Base-by-base conservation (phyloP, 2,888 invertebrate genomes). In the Mimumesa dahlbomi region DNA sequence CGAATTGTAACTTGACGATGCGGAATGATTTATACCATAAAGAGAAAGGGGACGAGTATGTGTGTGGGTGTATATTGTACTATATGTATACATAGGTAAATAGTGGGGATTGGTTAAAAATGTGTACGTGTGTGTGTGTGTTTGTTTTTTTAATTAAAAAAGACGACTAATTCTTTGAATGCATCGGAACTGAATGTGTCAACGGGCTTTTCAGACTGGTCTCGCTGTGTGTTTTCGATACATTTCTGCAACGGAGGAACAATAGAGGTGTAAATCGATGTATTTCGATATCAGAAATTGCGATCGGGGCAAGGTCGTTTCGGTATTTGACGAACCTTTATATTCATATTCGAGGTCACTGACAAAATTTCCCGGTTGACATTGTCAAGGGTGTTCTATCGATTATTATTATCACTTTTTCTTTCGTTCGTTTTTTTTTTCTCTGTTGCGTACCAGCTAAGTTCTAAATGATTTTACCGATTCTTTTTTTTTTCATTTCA, bases 201-300 rank as follows among this genome's bases (percentile, higher is more conserved):
- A 29, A 34, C 34, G 16, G 40, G 45, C 25, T 31, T 36, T 59
- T 65, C 65, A n/a, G 56, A 53, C 48, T 40, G 36, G 43, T 29
- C 9, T 40, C 65, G 34, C 22, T 58, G 50, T 58, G 9, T 16
- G 40, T 66, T 69, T 52, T 66, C 53, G 68, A 66, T 69, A 65
- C 59, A 59, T 65, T 59, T 58, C 59, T 42, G 36, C n/a, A n/a
- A n/a, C n/a, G 29, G 42, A 34, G 19, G 53, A 66, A 66, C 59
- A 69, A 66, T 69, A 25, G 53, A 42, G 36, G 66, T 53, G 59
- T 59, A 66, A 65, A 66, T 59, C 48, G 66, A 53, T 66, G 52
- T 66, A 66, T 43, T 59, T 49, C 48, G 52, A 65, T 69, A 65
- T 69, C 64, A 57, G 50, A 57, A 64, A 64, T 56, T 63, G 49